A percentile compares a stretch with the other conserved stretches of the same genome.
Conservation (phyloP, 2,888 invertebrate species). For the Patella ulyssiponensis region DNA sequence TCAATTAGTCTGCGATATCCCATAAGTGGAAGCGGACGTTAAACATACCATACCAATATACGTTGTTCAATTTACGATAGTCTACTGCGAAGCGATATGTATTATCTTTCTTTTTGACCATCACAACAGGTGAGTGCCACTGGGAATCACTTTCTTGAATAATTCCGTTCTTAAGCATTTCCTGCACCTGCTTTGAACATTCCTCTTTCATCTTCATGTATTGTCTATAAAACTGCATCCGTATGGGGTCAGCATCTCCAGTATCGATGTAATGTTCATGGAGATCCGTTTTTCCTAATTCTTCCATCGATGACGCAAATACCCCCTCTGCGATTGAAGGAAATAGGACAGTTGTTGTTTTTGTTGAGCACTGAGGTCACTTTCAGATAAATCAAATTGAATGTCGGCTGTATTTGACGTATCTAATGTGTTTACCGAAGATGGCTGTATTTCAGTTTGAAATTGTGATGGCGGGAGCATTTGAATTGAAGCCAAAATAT, state of each 20-base stretch:
- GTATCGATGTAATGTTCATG: constrained; percentile 40
- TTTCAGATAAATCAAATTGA: constrained; percentile 21
- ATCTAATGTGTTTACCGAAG: not conserved
- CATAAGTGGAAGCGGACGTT: too few relatives aligned
- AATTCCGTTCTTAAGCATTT: constrained; percentile 33
- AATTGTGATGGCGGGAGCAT: not conserved
- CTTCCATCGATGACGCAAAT: constrained; percentile 28
- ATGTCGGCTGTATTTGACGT: not conserved
- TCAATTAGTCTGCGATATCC: too few relatives aligned
- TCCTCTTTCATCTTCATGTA: constrained; percentile 25
- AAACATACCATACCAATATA: too few relatives aligned
- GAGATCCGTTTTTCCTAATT: constrained; percentile 34
- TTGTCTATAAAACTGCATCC: constrained; percentile 28
- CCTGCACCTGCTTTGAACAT: constrained; percentile 33
- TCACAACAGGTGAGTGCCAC: constrained; percentile 40
- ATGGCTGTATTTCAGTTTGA: constrained; percentile 18
- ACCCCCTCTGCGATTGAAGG: constrained; percentile 2
- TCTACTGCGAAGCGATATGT: constrained; percentile 41
- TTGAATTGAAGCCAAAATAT: constrained; percentile 31
- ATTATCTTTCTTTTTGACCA: constrained; percentile 36
- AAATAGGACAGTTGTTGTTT: not conserved
- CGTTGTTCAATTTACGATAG: constrained; percentile 35
- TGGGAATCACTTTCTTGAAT: not conserved
- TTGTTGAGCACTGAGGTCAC: constrained; percentile 7
- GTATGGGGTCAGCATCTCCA: constrained; percentile 32